These are phyloP conservation scores for Papilio polytes DNA, from an alignment of 1,140 invertebrate species.

Conservation along the genomic window DNA sequence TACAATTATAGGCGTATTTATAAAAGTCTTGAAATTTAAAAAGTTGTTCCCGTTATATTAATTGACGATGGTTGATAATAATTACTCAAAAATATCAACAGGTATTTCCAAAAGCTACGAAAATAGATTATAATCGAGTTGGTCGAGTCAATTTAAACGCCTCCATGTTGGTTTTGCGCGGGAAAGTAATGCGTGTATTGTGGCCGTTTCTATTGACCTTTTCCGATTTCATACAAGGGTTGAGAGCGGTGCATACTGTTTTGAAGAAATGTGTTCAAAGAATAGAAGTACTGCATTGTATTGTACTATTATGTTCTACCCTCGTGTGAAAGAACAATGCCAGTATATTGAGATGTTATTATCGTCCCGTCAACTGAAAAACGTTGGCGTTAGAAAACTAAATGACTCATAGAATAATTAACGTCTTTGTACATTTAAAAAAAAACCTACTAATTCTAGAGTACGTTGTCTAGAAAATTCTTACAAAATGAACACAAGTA, in stretches of 20 bases:
- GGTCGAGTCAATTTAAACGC: conserved; percentile 10
- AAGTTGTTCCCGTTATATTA: not conserved
- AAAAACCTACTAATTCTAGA: not conserved
- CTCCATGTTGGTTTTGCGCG: conserved; percentile 9
- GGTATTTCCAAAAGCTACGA: not conserved
- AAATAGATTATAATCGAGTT: not conserved
- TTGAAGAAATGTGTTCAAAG: too few species aligned
- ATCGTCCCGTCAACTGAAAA: not conserved
- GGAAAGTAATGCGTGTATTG: conserved; percentile 1
- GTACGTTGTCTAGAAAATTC: not conserved
- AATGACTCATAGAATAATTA: not conserved
- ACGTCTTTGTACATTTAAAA: not conserved
- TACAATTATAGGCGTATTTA: not conserved
- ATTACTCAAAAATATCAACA: conserved; percentile 15
- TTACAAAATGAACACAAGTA: not conserved
- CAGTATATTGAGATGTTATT: not conserved
- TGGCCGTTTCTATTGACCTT: conserved; percentile 12
- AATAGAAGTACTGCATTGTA: not conserved
- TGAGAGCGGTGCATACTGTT: too few species aligned
- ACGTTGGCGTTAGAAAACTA: not conserved
- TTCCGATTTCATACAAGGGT: not conserved
- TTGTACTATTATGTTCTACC: not conserved
- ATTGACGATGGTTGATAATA: not conserved
- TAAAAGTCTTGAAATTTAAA: not conserved
- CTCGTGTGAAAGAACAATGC: not conserved